These are phyloP conservation scores for Rhinoptilus africanus DNA, from an alignment of 2,113 vertebrate species.

Conservation along the genomic window DNA sequence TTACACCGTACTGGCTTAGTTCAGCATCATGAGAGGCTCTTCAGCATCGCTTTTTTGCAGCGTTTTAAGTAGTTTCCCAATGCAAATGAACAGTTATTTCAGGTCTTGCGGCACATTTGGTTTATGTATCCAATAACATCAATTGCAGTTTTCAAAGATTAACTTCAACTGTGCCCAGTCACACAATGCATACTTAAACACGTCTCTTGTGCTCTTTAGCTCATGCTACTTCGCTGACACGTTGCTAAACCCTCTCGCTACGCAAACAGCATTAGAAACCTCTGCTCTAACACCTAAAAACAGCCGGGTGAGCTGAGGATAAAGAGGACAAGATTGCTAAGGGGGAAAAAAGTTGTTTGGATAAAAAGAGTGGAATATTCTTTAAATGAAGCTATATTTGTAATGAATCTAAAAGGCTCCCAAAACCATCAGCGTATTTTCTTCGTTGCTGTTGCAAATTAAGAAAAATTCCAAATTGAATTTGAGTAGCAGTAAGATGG, in stretches of 20 bases:
- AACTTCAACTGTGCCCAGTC: fast-evolving
- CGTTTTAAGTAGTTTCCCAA: neutral
- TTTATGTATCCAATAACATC: neutral
- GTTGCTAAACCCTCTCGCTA: neutral
- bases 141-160: neutral
- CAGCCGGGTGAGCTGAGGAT: neutral
- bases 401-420: neutral
- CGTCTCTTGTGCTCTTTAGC: neutral
- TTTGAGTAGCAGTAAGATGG: neutral
- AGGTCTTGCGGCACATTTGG: neutral
- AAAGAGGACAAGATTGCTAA: neutral
- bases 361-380: neutral
- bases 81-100: neutral
- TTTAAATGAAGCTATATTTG: neutral
- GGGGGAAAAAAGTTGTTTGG: neutral
- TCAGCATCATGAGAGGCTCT: fast-evolving
- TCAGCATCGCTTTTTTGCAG: neutral
- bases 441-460: neutral
- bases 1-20: fast-evolving
- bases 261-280: fast-evolving
- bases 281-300: neutral
- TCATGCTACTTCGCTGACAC: fast-evolving
- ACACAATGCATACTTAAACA: fast-evolving
- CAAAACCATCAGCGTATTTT: neutral
- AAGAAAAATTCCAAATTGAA: neutral